These are phyloP conservation scores for Drosophila sturtevanti DNA, from an alignment of 1,140 invertebrate species.

Conservation along the genomic window DNA sequence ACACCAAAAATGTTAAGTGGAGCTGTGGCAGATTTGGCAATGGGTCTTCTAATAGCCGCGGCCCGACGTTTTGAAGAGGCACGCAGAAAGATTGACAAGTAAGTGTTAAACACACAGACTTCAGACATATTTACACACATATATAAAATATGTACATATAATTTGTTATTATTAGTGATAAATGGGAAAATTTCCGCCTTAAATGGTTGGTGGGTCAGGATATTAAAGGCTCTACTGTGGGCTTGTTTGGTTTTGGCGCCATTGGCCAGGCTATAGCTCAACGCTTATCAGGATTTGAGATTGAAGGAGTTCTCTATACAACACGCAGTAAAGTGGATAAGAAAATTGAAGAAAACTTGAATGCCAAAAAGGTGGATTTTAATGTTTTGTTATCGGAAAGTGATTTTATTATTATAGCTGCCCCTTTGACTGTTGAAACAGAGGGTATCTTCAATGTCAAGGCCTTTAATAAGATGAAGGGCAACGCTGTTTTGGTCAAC, in stretches of 20 bases:
- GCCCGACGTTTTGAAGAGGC: constrained; percentile 91
- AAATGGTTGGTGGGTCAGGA: constrained; percentile 94
- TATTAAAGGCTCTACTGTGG: constrained; percentile 90
- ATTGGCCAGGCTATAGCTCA: constrained; percentile 90
- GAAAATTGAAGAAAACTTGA: constrained; percentile 87
- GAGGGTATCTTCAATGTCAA: constrained; percentile 89
- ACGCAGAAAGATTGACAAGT: constrained; percentile 73
- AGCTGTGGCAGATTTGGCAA: constrained; percentile 94
- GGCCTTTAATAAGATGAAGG: constrained; percentile 93
- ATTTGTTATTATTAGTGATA: constrained; percentile 85
- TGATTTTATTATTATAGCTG: constrained; percentile 91
- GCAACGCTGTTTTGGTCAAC: constrained; percentile 91
- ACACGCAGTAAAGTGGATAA: constrained; percentile 86
- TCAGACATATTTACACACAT: no score
- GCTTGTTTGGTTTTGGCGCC: constrained; percentile 93
- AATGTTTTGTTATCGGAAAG: constrained; percentile 88
- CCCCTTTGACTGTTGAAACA: constrained; percentile 89
- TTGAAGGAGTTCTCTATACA: constrained; percentile 88
- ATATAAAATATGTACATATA: no score
- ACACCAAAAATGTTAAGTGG: constrained; percentile 95
- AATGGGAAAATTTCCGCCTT: constrained; percentile 94
- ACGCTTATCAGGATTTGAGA: constrained; percentile 89
- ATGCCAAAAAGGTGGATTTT: constrained; percentile 88
- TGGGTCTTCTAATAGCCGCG: constrained; percentile 83
- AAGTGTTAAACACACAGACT: constrained; percentile 78